Evolutionary conservation across 2,888 invertebrate species (phyloP), one percentile per base, ranked within the genome.

Genomic region (Hydropsyche betteni): DNA sequence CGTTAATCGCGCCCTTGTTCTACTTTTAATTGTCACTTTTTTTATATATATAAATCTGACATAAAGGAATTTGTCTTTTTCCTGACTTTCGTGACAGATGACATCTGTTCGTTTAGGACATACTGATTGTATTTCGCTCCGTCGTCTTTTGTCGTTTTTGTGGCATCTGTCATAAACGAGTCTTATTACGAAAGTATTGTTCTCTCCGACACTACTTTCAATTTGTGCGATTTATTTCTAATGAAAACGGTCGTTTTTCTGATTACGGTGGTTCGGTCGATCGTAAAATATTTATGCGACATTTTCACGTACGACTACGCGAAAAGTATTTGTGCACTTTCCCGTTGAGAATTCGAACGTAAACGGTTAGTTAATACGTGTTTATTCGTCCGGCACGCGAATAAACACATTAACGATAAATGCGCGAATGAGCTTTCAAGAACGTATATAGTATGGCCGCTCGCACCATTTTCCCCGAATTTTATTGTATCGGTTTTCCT

Each of bases 391-490:
- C 64, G 34, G 64, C n/a, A 64, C 36, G 34, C 64, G 64, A 33
- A 64, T 64, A 64, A 64, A 64, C 64, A 64, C 64, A 64, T 64
- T 64, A 64, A 64, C 55, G 55, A 55, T 55, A 55, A 12, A 55
- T 55, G 55, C 55, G 55, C 55, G 55, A 55, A 55, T 8, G 64
- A 33, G 64, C 64, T 36, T 64, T 64, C 36, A n/a, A 36, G 36
- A 24, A 24, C 24, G 24, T 24, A 24, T 24, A 24, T 24, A 24
- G 24, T 24, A 24, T 24, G 44, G 44, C 44, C 12, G 34, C 36
- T 33, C 61, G 33, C 33, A 24, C 16, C 61, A 61, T 6, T 33
- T n/a, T 36, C 64, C 34, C 64, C 34, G 12, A 36, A 34, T 36
- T 64, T 64, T 64, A 64, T 64, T 64, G 36, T 64, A 64, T 64